These are phyloP conservation scores for Centropyge bicolor DNA, from an alignment of 2,797 vertebrate genomes.

Conservation along the genomic window DNA sequence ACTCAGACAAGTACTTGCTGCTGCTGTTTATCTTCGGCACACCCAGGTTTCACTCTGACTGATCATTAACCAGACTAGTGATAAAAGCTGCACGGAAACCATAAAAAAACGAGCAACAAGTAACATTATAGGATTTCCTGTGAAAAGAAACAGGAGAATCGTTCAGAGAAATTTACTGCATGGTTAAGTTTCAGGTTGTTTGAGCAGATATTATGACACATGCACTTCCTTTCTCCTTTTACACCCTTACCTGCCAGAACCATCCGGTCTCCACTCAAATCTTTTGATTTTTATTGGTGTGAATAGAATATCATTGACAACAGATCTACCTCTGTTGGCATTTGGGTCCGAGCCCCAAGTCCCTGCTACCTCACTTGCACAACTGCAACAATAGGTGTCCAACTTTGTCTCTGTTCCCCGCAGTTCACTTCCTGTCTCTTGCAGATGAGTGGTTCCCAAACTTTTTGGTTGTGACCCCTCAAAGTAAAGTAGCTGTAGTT, in stretches of 20 bases:
- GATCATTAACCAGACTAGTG: constrained; percentile 81
- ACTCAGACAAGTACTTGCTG: constrained; percentile 1
- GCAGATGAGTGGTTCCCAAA: background rate
- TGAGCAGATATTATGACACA: background rate
- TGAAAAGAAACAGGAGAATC: constrained; percentile 23
- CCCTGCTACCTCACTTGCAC: background rate
- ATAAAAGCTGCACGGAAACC: constrained; percentile 55
- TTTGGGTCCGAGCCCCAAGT: no score
- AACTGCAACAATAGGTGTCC: background rate
- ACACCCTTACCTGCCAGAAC: no score
- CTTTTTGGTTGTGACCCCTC: background rate
- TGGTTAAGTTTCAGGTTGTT: constrained; percentile 5
- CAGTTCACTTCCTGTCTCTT: background rate
- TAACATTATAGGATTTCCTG: background rate
- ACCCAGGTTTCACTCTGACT: constrained; percentile 80
- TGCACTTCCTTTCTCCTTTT: background rate
- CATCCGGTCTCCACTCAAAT: no score
- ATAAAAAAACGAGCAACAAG: background rate
- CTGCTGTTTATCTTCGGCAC: constrained; percentile 61
- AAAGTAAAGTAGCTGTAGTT: background rate
- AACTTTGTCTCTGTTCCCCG: background rate
- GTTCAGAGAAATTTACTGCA: background rate
- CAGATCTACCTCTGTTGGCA: no score
- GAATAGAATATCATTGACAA: no score
- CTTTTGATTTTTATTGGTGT: no score